A percentile compares a stretch with the other conserved stretches of the same genome.
These are phyloP conservation scores for Menura novaehollandiae DNA, from an alignment of 2,113 vertebrate genomes.

Conservation along the genomic window DNA sequence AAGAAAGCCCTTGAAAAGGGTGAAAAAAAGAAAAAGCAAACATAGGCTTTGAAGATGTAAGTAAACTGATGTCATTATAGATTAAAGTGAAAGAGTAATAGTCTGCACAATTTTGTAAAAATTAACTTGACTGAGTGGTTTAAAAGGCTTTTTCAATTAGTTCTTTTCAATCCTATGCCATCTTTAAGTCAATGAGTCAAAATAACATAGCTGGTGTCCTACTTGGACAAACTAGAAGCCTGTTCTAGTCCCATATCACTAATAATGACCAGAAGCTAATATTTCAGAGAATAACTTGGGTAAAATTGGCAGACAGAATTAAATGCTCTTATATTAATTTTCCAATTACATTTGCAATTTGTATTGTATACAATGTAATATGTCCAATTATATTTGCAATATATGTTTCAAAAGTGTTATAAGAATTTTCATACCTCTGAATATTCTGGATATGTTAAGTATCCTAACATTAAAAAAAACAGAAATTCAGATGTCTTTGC, in stretches of 20 bases:
- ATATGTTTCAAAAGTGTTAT: background rate
- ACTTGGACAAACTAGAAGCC: background rate
- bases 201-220: background rate
- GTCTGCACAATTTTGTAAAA: background rate
- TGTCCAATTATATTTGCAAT: background rate
- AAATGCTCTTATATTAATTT: background rate
- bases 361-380: too few species aligned
- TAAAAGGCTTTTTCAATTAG: background rate
- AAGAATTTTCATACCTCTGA: background rate
- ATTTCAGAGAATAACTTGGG: background rate
- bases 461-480: background rate
- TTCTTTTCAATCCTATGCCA: background rate
- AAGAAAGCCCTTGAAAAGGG: background rate
- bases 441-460: background rate
- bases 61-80: background rate
- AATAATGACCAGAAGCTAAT: background rate
- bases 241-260: background rate
- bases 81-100: background rate
- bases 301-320: background rate
- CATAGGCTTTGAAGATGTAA: background rate
- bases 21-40: background rate
- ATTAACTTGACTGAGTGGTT: background rate
- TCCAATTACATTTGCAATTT: background rate
- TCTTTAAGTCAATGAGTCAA: background rate
- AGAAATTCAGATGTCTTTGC: background rate